These are phyloP conservation scores for Urocynchramus pylzowi DNA, from an alignment of 2,113 vertebrate genomes.

Conservation along the genomic window DNA sequence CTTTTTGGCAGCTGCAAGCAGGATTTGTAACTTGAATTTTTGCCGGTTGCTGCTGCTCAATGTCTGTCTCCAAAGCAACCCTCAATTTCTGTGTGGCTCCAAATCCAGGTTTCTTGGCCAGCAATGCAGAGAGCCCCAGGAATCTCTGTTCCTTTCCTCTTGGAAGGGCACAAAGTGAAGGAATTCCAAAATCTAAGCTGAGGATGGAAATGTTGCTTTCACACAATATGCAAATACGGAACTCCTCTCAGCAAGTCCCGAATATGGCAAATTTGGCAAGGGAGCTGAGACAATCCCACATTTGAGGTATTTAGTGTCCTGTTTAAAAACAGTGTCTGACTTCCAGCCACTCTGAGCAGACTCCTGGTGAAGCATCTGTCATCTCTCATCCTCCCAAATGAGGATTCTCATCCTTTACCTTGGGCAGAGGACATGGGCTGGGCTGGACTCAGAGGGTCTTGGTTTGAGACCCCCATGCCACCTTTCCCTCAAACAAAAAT, in stretches of 20 bases:
- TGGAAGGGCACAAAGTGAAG: not conserved
- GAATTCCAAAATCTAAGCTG: not conserved
- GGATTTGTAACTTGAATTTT: not conserved
- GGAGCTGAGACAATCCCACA: not conserved
- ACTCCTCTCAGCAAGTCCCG: not conserved
- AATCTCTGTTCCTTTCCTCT: not conserved
- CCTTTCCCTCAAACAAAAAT: not conserved
- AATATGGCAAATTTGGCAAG: not conserved
- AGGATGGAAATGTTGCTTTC: not conserved
- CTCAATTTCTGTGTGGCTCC: not conserved
- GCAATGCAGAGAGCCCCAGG: not conserved
- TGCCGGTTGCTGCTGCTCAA: not conserved
- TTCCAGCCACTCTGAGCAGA: not conserved
- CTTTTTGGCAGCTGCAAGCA: not conserved
- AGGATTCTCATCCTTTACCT: not conserved
- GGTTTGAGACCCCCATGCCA: not conserved
- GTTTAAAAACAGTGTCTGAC: not conserved
- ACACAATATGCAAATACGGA: not conserved
- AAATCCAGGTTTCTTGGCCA: not conserved
- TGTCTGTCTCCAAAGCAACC: not conserved
- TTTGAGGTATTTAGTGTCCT: not conserved
- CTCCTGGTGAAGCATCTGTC: not conserved
- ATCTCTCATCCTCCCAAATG: not conserved
- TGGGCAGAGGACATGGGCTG: not conserved
- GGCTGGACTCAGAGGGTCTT: not conserved